Evolutionary conservation across 1,140 invertebrate genomes (phyloP).

Genomic region (Anastatus disparis): DNA sequence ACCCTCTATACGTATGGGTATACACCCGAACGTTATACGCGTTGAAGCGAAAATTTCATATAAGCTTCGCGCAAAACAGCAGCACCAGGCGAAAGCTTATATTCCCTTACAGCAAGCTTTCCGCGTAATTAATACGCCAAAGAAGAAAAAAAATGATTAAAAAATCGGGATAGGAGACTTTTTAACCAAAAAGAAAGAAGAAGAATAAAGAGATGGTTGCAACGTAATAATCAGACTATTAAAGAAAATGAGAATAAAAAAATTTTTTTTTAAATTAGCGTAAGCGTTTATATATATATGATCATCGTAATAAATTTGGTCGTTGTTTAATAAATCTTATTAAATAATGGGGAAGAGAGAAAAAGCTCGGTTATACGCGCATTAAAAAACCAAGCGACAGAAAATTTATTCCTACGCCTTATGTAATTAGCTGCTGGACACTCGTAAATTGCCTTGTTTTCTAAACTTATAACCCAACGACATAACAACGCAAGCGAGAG

Average conservation of each 20-base stretch:
- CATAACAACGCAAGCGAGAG: too few species aligned
- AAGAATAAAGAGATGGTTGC: too few species aligned
- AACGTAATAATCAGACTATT: not conserved
- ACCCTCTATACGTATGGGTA: too few species aligned
- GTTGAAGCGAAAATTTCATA: not conserved
- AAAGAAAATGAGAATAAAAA: not conserved
- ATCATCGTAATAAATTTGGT: not conserved
- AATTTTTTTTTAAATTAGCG: too few species aligned
- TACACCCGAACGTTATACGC: too few species aligned
- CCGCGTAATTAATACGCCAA: not conserved
- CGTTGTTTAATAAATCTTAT: constrained; percentile 13
- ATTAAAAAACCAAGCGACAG: constrained; percentile 11
- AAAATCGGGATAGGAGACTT: too few species aligned
- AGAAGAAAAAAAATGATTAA: too few species aligned
- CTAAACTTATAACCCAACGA: too few species aligned
- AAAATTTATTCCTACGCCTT: constrained; percentile 40
- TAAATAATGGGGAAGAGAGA: not conserved
- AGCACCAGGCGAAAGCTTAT: too few species aligned
- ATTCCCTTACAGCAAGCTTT: too few species aligned
- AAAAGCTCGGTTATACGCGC: not conserved
- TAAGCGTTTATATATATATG: too few species aligned
- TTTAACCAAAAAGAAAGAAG: too few species aligned
- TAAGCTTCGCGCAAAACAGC: not conserved
- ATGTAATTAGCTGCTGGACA: constrained; percentile 54
- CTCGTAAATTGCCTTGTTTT: constrained; percentile 46